Conservation (phyloP, 2,888 invertebrate genomes). For the Agrochola lota region DNA sequence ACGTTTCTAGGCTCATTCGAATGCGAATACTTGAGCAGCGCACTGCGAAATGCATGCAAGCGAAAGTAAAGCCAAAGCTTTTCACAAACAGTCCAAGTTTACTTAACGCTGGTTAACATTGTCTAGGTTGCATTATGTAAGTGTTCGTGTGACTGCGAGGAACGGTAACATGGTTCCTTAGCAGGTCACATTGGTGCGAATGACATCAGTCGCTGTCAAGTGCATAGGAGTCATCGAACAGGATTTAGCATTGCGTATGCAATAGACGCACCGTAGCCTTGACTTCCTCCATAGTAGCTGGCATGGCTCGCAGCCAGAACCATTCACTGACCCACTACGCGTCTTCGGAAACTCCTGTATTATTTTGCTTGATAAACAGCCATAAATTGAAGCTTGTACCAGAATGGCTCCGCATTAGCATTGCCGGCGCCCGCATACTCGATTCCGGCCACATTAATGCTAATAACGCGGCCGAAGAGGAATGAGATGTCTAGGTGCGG, state of each 20-base stretch:
- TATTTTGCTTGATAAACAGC: constrained; percentile 65
- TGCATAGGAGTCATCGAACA: constrained; percentile 88
- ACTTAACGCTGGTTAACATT: constrained; percentile 76
- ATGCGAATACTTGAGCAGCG: constrained; percentile 76
- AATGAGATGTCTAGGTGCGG: constrained; percentile 62
- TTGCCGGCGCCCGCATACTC: constrained; percentile 53
- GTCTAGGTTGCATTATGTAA: constrained; percentile 87
- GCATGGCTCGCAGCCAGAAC: constrained; percentile 84
- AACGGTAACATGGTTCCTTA: constrained; percentile 88
- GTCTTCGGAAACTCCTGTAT: constrained; percentile 76
- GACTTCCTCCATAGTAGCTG: constrained; percentile 81
- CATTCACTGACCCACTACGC: constrained; percentile 85
- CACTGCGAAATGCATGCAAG: constrained; percentile 74
- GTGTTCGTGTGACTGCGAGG: constrained; percentile 83
- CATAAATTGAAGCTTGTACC: constrained; percentile 45
- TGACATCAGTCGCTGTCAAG: constrained; percentile 89
- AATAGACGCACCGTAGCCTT: constrained; percentile 83
- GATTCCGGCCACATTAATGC: constrained; percentile 52
- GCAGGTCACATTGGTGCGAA: constrained; percentile 88
- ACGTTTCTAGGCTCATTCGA: constrained; percentile 71
- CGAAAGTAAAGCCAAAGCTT: constrained; percentile 84
- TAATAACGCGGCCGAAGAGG: constrained; percentile 56
- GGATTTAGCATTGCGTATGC: constrained; percentile 87
- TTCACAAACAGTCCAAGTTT: constrained; percentile 79
- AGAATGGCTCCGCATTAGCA: constrained; percentile 52